Percentiles rank a stretch among this genome's conserved stretches.
These are phyloP conservation scores for Casuarius casuarius DNA, from an alignment of 2,113 vertebrate genomes.

Conservation along the genomic window DNA sequence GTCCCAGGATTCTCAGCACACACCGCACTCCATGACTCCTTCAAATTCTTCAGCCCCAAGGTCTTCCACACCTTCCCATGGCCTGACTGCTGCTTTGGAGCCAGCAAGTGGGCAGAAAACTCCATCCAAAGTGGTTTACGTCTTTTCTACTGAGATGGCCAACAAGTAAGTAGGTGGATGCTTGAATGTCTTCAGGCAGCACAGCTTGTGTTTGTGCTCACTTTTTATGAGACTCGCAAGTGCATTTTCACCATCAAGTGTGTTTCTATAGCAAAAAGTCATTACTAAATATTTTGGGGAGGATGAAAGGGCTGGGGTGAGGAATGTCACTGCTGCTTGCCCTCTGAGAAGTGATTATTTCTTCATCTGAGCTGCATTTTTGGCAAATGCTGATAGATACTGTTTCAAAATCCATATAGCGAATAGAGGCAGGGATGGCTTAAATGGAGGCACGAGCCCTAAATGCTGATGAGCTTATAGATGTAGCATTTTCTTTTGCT, in stretches of 20 bases:
- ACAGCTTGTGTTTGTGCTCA: neutral
- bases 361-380: neutral
- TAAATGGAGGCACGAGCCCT: neutral
- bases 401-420: neutral
- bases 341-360: neutral
- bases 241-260: neutral
- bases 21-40: conserved; percentile 88
- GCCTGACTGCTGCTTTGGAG: conserved; percentile 87
- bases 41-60: conserved; percentile 79
- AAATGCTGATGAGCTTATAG: neutral
- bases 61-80: conserved; percentile 94
- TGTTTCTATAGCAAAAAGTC: neutral
- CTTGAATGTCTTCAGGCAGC: neutral
- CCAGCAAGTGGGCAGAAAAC: conserved; percentile 88
- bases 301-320: neutral
- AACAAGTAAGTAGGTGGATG: conserved; percentile 91
- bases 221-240: neutral
- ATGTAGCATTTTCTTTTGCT: neutral
- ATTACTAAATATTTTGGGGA: neutral
- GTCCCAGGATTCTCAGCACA: conserved; percentile 87
- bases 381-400: neutral
- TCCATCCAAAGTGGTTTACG: conserved; percentile 96
- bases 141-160: conserved; percentile 99
- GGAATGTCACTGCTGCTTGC: neutral
- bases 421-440: neutral